Evolutionary conservation across 30 jellyfish, hydroid and myxozoan genomes (phyloP).

Genomic region (Morbakka virulenta): DNA sequence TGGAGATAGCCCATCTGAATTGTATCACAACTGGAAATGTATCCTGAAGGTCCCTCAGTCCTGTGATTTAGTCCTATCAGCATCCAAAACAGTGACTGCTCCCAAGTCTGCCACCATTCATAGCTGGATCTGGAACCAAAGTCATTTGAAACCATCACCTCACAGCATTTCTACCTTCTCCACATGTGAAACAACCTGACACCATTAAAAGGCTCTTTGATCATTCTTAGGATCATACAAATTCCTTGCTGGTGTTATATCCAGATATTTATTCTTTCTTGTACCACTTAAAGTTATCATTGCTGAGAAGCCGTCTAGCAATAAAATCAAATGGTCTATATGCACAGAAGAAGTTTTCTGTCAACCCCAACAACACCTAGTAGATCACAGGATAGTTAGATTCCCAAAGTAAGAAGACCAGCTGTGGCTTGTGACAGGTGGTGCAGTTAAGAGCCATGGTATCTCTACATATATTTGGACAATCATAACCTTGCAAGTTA

Average conservation of each 20-base stretch:
- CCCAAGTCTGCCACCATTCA: slow-evolving; percentile 43
- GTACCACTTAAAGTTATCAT: slow-evolving; percentile 26
- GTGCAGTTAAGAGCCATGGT: slow-evolving; percentile 31
- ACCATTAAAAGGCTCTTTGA: slow-evolving; percentile 31
- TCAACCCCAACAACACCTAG: too few relatives aligned
- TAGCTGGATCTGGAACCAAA: slow-evolving; percentile 53
- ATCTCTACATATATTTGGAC: slow-evolving; percentile 24
- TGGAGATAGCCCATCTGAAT: slow-evolving; percentile 11
- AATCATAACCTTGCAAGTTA: slow-evolving; percentile 8
- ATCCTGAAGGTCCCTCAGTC: slow-evolving; percentile 25
- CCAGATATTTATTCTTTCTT: background rate
- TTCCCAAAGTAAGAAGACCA: slow-evolving; percentile 35
- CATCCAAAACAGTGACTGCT: slow-evolving; percentile 41
- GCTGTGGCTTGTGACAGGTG: slow-evolving; percentile 57
- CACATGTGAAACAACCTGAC: slow-evolving; percentile 29
- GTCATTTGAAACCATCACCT: slow-evolving; percentile 30
- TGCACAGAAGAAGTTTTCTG: background rate
- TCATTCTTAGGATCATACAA: slow-evolving; percentile 33
- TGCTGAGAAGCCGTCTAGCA: slow-evolving; percentile 30
- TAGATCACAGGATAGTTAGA: background rate
- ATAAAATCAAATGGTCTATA: too few relatives aligned
- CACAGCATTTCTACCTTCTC: slow-evolving; percentile 23
- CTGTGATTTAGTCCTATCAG: slow-evolving; percentile 15
- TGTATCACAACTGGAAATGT: slow-evolving; percentile 7
- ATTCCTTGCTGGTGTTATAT: slow-evolving; percentile 31